Conservation (phyloP, 2,888 invertebrate genomes). For the Calameuta idolon region DNA sequence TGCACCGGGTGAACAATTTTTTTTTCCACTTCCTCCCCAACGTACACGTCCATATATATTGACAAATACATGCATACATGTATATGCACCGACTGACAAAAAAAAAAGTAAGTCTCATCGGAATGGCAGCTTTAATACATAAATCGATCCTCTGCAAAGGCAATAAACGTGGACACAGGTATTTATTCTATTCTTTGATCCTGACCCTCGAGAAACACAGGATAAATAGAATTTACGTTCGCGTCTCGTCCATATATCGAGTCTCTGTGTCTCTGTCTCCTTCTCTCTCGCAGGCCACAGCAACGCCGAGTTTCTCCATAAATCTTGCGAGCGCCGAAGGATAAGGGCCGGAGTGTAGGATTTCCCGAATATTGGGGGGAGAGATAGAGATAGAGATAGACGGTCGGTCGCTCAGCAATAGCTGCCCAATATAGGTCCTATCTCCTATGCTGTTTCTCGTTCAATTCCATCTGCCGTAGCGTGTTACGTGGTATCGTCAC, state of each 20-base stretch:
- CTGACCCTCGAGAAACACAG: not conserved
- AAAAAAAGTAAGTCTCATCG: not conserved
- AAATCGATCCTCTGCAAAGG: not conserved
- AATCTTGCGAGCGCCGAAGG: slow-evolving; percentile 31
- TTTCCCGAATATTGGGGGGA: slow-evolving; percentile 21
- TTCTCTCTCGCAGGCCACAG: not conserved
- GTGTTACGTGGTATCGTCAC: not conserved
- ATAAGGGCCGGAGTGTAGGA: not conserved
- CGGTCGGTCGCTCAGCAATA: not conserved
- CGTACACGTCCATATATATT: no score
- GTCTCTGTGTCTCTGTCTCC: not conserved
- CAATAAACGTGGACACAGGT: not conserved
- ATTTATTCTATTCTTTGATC: not conserved
- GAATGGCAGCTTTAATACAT: not conserved
- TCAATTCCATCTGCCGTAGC: not conserved
- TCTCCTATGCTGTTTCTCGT: not conserved
- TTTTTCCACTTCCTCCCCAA: no score
- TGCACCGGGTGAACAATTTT: not conserved
- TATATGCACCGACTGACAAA: not conserved
- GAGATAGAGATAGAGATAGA: slow-evolving; percentile 19
- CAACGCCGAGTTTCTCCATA: slow-evolving; percentile 37
- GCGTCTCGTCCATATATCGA: not conserved
- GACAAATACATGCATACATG: no score
- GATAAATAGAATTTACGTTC: not conserved
- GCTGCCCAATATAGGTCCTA: not conserved